Evolutionary conservation across 2,113 vertebrate species (phyloP).

Genomic region (Perca fluviatilis): DNA sequence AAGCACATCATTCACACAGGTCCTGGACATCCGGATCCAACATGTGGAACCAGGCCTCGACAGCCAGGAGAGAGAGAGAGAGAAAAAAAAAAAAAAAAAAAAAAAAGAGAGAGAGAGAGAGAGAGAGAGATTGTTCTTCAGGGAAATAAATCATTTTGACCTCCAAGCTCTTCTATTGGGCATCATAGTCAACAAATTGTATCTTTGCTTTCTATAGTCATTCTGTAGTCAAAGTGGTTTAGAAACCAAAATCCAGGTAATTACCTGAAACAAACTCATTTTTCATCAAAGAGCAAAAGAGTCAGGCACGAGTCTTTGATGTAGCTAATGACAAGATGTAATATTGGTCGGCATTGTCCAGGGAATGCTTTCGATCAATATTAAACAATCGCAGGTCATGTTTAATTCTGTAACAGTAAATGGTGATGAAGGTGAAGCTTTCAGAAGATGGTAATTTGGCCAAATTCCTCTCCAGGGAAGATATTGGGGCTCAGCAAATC

Average conservation of each 20-base stretch:
- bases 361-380: background rate
- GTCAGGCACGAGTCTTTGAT: background rate
- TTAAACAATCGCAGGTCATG: slow-evolving; percentile 2
- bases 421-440: slow-evolving; percentile 17
- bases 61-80: too few species aligned
- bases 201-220: background rate
- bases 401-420: slow-evolving; percentile 33
- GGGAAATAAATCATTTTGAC: background rate
- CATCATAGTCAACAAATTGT: background rate
- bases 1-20: too few species aligned
- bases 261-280: background rate
- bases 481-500: slow-evolving; percentile 41
- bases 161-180: background rate
- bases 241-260: background rate
- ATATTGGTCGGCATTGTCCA: background rate
- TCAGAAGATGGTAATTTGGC: slow-evolving; percentile 26
- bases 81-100: too few species aligned
- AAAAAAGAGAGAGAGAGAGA: too few species aligned
- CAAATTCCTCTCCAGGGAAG: slow-evolving; percentile 44
- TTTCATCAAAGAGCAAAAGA: slow-evolving; percentile 7
- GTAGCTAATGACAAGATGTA: slow-evolving; percentile 1
- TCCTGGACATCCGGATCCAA: too few species aligned
- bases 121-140: background rate
- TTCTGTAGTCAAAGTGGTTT: background rate
- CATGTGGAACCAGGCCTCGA: too few species aligned